Percentiles rank a stretch among this genome's conserved stretches.
These are phyloP conservation scores for Sminthurinus aureus DNA, from an alignment of 2,888 invertebrate genomes.

Conservation along the genomic window DNA sequence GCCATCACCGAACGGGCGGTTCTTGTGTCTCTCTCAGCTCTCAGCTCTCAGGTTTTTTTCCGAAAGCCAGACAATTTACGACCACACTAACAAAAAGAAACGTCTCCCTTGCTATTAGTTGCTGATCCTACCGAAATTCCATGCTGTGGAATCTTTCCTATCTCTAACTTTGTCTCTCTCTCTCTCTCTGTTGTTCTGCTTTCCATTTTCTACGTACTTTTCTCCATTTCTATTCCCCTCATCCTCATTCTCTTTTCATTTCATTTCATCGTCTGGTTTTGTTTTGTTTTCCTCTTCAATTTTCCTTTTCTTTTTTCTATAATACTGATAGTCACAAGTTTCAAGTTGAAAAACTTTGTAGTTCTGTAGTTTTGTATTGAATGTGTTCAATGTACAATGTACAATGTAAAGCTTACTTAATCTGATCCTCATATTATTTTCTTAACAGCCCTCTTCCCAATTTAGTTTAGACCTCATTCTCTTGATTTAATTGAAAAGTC, in stretches of 20 bases:
- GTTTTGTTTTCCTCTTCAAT: not conserved
- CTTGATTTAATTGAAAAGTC: no score
- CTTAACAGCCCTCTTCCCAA: no score
- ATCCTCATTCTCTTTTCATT: not conserved
- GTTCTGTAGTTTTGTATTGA: no score
- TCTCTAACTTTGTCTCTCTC: slow-evolving; percentile 5
- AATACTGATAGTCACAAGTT: no score
- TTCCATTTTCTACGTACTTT: not conserved
- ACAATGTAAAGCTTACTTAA: no score
- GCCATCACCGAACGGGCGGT: slow-evolving; percentile 44
- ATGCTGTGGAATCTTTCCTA: not conserved
- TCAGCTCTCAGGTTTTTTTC: slow-evolving; percentile 17
- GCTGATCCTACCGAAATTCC: slow-evolving; percentile 32
- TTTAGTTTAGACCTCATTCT: no score
- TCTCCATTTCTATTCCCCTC: slow-evolving; percentile 5
- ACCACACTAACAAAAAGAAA: slow-evolving; percentile 36
- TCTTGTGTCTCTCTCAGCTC: slow-evolving; percentile 16
- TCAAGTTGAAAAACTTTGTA: no score
- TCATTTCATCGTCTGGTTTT: not conserved
- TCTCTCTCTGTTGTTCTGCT: not conserved
- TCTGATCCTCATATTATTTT: no score
- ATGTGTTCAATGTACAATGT: no score
- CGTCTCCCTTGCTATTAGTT: slow-evolving; percentile 29
- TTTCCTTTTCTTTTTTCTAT: not conserved
- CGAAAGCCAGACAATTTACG: slow-evolving; percentile 42